phyloP scores from a whole-genome alignment of 1,140 invertebrate genomes.

The Fopius arisanus region DNA sequence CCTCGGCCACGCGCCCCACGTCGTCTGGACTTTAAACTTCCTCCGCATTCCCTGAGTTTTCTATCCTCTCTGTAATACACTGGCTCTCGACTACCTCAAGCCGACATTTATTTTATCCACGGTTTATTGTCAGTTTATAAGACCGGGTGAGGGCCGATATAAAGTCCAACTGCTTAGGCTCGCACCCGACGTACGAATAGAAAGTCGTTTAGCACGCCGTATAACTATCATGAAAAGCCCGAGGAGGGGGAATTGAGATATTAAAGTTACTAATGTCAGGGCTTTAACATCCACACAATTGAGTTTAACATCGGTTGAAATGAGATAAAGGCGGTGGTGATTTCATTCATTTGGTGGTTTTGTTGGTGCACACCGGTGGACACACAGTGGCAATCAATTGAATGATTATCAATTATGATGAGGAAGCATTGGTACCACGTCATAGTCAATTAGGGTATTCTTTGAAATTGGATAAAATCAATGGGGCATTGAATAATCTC shows the following conservation, averaged over 20 bases:
- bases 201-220: conserved; percentile 15
- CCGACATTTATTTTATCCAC: conserved; percentile 10
- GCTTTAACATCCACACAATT: neutral
- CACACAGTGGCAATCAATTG: conserved; percentile 15
- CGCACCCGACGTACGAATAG: conserved; percentile 6
- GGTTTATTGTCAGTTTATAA: conserved; percentile 26
- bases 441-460: neutral
- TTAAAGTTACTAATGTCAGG: neutral
- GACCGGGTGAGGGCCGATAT: neutral
- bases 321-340: neutral
- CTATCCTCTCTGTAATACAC: neutral
- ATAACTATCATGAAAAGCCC: neutral
- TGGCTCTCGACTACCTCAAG: neutral
- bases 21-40: conserved; percentile 12
- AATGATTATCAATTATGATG: conserved; percentile 22
- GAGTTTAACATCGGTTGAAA: neutral
- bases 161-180: neutral
- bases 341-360: neutral
- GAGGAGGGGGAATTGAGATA: conserved; percentile 18
- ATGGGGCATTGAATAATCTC: neutral
- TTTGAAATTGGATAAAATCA: neutral
- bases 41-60: neutral
- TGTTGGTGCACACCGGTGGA: neutral
- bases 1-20: neutral
- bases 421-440: neutral